Evolutionary conservation across 30 jellyfish, hydroid and myxozoan genomes (phyloP).

Genomic region (Aurelia aurita complex sp. Pacific): DNA sequence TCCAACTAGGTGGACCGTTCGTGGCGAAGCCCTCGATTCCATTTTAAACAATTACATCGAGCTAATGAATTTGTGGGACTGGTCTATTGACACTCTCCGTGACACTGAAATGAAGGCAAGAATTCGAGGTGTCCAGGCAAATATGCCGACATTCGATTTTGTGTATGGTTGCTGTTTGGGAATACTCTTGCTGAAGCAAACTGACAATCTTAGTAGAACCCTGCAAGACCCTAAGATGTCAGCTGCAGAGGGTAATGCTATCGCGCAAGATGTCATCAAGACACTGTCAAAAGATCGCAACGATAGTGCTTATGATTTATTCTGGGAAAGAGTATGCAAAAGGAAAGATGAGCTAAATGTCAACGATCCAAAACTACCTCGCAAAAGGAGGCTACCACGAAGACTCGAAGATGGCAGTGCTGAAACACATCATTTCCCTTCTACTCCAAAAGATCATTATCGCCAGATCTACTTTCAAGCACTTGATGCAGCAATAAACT

Average conservation of each 20-base stretch:
- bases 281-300: conserved; percentile 38
- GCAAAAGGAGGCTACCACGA: conserved; percentile 73
- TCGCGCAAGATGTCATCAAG: conserved; percentile 47
- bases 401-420: conserved; percentile 54
- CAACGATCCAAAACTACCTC: conserved; percentile 80
- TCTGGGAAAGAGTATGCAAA: conserved; percentile 52
- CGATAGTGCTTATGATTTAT: conserved; percentile 44
- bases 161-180: conserved; percentile 31
- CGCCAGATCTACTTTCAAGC: conserved; percentile 62
- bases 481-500: conserved; percentile 15
- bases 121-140: conserved; percentile 46
- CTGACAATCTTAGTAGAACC: conserved; percentile 44
- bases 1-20: conserved; percentile 68
- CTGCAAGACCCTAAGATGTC: conserved; percentile 47
- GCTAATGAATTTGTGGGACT: conserved; percentile 58
- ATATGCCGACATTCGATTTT: conserved; percentile 54
- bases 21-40: conserved; percentile 65
- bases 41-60: conserved; percentile 32
- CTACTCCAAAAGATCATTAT: conserved; percentile 51
- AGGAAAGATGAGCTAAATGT: conserved; percentile 61
- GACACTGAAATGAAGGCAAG: conserved; percentile 56
- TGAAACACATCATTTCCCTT: conserved; percentile 68
- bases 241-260: conserved; percentile 51
- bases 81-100: conserved; percentile 49
- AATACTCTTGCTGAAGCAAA: conserved; percentile 42